These are phyloP conservation scores for Podocnemis expansa DNA, from an alignment of 2,113 vertebrate genomes.

Conservation along the genomic window DNA sequence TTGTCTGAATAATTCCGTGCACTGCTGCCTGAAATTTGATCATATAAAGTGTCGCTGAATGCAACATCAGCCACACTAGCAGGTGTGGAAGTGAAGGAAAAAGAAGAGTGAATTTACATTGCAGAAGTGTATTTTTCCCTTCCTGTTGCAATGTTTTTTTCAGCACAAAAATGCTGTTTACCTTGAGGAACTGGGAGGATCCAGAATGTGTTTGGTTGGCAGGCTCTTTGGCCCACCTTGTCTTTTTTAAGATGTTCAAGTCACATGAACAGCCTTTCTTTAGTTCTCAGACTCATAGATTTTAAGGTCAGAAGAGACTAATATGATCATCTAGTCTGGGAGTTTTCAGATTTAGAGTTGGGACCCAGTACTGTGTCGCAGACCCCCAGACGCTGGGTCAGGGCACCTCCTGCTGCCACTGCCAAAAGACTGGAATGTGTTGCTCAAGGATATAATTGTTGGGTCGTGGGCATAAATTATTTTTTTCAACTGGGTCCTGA, in stretches of 20 bases:
- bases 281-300: not conserved
- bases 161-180: not conserved
- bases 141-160: not conserved
- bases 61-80: not conserved
- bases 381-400: too few species aligned
- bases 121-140: not conserved
- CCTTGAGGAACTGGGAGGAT: not conserved
- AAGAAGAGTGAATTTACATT: not conserved
- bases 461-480: too few species aligned
- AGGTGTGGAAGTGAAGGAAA: not conserved
- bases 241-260: not conserved
- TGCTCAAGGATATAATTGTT: too few species aligned
- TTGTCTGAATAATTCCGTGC: constrained; percentile 4
- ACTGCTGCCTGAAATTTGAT: constrained; percentile 31
- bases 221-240: not conserved
- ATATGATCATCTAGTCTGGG: too few species aligned
- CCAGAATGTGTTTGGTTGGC: not conserved
- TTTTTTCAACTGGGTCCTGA: too few species aligned
- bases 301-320: too few species aligned
- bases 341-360: too few species aligned
- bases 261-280: not conserved
- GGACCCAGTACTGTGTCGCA: too few species aligned
- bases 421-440: too few species aligned
- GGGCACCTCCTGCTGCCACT: too few species aligned
- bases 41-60: not conserved